Percentiles rank a stretch among this genome's conserved stretches.
Conservation (phyloP, 64 coral and sea anemone species). For the Trachythela sp. region DNA sequence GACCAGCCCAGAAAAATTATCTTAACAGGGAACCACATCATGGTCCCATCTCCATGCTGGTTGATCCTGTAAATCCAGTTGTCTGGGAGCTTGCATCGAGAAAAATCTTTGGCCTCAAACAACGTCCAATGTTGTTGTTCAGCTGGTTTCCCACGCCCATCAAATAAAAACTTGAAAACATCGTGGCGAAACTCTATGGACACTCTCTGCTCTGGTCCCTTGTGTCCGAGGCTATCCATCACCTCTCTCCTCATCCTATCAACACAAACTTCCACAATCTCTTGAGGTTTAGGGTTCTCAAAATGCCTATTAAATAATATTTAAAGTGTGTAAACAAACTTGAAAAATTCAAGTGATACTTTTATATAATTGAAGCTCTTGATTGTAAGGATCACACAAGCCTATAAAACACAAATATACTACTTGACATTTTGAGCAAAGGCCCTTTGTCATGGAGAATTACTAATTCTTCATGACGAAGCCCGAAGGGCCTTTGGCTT, state of each 20-base stretch:
- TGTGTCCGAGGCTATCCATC: not conserved
- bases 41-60: not conserved
- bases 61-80: not conserved
- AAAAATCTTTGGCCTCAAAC: not conserved
- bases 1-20: not conserved
- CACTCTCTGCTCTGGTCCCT: not conserved
- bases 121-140: not conserved
- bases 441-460: too few species aligned
- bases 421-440: not conserved
- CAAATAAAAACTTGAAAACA: constrained; percentile 18
- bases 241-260: not conserved
- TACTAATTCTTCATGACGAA: too few species aligned
- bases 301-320: constrained; percentile 7
- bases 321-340: constrained; percentile 19
- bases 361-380: too few species aligned
- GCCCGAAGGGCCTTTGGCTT: too few species aligned
- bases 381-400: not conserved
- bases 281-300: not conserved
- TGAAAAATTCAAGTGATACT: not conserved
- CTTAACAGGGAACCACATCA: not conserved
- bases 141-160: not conserved
- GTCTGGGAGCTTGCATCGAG: not conserved
- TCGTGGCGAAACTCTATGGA: constrained; percentile 28
- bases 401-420: not conserved
- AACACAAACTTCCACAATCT: not conserved